Conservation (phyloP, 2,113 vertebrate species). For the Corythornis cristatus region DNA sequence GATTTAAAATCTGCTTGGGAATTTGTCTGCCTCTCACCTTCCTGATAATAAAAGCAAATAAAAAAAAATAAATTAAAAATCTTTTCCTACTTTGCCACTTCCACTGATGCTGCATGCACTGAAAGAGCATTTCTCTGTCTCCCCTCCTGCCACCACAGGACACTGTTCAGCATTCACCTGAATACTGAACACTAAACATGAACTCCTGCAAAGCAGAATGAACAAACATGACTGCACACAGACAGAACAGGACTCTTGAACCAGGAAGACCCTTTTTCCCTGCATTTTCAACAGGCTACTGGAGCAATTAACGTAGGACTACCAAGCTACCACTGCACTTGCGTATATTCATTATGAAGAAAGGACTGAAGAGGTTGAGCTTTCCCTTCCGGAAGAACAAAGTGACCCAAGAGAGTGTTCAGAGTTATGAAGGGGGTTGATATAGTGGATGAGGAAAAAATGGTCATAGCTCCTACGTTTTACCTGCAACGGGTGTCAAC, state of each 20-base stretch:
- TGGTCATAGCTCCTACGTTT: conserved; percentile 85
- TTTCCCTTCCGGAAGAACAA: conserved; percentile 75
- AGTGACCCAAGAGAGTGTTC: conserved; percentile 68
- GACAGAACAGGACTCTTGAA: background rate
- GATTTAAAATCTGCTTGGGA: background rate
- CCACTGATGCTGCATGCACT: background rate
- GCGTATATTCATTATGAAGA: conserved; percentile 46
- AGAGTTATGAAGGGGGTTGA: conserved; percentile 80
- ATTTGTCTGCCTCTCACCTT: background rate
- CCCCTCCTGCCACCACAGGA: background rate
- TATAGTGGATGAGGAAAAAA: conserved; percentile 83
- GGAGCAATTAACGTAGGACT: background rate
- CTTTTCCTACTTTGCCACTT: background rate
- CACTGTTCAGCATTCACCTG: too few species aligned
- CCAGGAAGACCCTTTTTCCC: background rate
- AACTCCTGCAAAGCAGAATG: background rate
- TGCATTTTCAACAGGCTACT: conserved; percentile 28
- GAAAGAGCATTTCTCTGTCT: background rate
- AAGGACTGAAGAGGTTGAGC: conserved; percentile 69
- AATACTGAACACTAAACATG: background rate
- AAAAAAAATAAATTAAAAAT: background rate
- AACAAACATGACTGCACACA: background rate
- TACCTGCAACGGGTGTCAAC: conserved; percentile 98
- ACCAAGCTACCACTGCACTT: conserved; percentile 54
- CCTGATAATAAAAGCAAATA: background rate